These are phyloP conservation scores for Megaleporinus macrocephalus DNA, from an alignment of 2,113 vertebrate species.

Conservation along the genomic window DNA sequence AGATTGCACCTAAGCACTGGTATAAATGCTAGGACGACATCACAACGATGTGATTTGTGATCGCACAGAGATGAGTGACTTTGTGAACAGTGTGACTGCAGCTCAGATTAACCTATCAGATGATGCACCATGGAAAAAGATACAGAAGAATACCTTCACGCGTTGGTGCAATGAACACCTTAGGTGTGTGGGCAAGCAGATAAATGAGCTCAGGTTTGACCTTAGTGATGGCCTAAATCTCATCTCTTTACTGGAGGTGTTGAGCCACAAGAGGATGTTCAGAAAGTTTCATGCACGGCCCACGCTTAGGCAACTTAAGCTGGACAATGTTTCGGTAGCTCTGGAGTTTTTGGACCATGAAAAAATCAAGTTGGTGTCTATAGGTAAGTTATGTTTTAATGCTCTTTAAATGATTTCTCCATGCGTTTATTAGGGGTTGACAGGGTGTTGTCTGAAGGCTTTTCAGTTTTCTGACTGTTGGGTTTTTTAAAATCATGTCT, in stretches of 20 bases:
- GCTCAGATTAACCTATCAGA: not conserved
- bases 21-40: too few relatives aligned
- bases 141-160: not conserved
- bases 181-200: not conserved
- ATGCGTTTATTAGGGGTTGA: too few relatives aligned
- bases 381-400: conserved; percentile 74
- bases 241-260: not conserved
- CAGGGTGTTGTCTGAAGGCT: too few relatives aligned
- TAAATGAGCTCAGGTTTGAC: not conserved
- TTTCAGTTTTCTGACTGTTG: too few relatives aligned
- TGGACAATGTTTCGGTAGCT: conserved; percentile 87
- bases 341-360: conserved; percentile 85
- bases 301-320: conserved; percentile 88
- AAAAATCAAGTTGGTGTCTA: conserved; percentile 83
- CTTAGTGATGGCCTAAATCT: not conserved
- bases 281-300: conserved; percentile 82
- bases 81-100: not conserved
- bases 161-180: not conserved
- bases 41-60: not conserved
- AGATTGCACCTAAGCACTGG: not conserved
- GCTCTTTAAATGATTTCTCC: too few relatives aligned
- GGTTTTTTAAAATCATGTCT: not conserved
- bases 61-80: not conserved
- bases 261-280: conserved; percentile 84
- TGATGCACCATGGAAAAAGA: not conserved